Evolutionary conservation across 2,888 invertebrate genomes (phyloP), one percentile per base, ranked within the genome.

Genomic region (Drosophila pegasa): DNA sequence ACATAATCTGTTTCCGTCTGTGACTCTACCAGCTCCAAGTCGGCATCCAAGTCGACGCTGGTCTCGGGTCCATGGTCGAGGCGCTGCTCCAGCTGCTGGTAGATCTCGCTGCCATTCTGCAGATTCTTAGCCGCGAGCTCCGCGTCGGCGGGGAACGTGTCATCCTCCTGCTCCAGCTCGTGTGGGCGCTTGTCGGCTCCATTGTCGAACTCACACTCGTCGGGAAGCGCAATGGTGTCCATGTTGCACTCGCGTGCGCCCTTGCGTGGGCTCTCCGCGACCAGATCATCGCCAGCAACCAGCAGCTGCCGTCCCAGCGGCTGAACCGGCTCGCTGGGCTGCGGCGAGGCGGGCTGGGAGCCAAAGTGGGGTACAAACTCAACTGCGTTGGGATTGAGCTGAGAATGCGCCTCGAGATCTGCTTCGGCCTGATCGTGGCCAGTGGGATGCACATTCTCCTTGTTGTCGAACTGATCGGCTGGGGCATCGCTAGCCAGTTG

Each of bases 321-420:
- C n/a, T 66, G 68, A 1, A 82, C 9, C 0, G 78, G 58, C 16
- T 78, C 84, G 7, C 20, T 73, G 10, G 78, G 68, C 45, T 56
- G 57, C 27, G 80, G 94, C 7, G 95, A 94, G 9, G 27, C 38
- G 3, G 52, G 27, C 54, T 86, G 89, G 2, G 90, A 89, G 0
- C 89, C 90, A 67, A 87, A 89, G 16, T 74, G 81, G 3, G 91
- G 91, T 64, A 97, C 94, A 92, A 97, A 97, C 92, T 96, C 96
- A n/a, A 95, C 95, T 18, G 97, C 97, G 87, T 97, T 95, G 0
- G 97, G 97, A 93, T 97, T 97, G 78, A 97, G 92, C 66, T 95
- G 96, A 43, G 96, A 97, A 93, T 95, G 95, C 93, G 95, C 94
- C 89, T 66, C 70, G 9, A 27, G n/a, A 20, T 61, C 71, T 8